Percentiles rank a stretch among this genome's conserved stretches.
Evolutionary conservation across 1,140 invertebrate species (phyloP).

Genomic region (Steinernema feltiae): DNA sequence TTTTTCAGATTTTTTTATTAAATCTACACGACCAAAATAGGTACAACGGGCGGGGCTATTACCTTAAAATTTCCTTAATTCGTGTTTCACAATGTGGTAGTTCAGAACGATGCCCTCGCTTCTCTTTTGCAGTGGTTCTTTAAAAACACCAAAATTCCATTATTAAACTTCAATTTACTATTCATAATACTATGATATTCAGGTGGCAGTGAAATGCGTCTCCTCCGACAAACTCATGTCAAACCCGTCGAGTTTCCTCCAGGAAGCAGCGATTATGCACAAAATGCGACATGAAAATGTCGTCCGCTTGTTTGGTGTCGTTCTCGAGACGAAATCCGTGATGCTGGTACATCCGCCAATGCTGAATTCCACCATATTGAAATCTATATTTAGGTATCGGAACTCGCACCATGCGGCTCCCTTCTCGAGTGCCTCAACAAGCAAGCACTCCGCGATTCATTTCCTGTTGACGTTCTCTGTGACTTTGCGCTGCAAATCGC

Average conservation of each 20-base stretch:
- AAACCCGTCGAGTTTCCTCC: slow-evolving; percentile 89
- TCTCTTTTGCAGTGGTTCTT: no score
- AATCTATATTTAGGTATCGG: slow-evolving; percentile 70
- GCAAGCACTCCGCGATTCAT: slow-evolving; percentile 75
- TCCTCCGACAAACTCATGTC: slow-evolving; percentile 73
- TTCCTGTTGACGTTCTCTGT: slow-evolving; percentile 68
- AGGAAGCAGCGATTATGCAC: slow-evolving; percentile 96
- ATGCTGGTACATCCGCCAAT: slow-evolving; percentile 72
- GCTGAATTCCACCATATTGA: slow-evolving; percentile 2
- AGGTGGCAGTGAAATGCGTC: slow-evolving; percentile 94
- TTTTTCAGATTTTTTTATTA: no score
- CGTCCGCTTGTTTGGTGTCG: slow-evolving; percentile 90
- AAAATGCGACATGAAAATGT: slow-evolving; percentile 92
- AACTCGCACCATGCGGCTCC: slow-evolving; percentile 85
- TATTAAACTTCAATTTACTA: no score
- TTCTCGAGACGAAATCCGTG: slow-evolving; percentile 80
- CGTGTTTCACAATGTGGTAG: no score
- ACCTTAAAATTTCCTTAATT: no score
- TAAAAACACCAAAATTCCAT: no score
- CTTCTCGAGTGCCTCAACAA: slow-evolving; percentile 91
- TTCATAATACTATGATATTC: no score
- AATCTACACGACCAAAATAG: no score
- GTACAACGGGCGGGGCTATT: no score
- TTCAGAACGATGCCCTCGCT: no score
- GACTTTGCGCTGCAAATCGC: slow-evolving; percentile 94